Evolutionary conservation across 2,113 vertebrate genomes (phyloP).

Genomic region (Podarcis raffonei): DNA sequence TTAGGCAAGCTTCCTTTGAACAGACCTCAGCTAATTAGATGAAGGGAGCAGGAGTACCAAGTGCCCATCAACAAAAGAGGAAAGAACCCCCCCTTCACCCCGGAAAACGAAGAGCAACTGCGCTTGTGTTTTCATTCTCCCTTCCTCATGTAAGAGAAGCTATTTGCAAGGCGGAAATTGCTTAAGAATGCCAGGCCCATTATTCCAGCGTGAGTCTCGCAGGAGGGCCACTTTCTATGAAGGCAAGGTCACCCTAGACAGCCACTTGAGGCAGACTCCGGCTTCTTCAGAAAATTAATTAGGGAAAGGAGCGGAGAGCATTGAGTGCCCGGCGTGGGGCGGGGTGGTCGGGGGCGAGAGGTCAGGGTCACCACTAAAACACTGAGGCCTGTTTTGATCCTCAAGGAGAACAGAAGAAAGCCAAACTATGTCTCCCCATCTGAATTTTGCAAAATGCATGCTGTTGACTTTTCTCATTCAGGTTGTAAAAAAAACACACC

Average conservation of each 20-base stretch:
- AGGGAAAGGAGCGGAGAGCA: neutral
- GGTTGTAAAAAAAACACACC: neutral
- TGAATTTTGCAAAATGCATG: too few relatives aligned
- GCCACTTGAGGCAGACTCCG: constrained; percentile 43
- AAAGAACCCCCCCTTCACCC: neutral
- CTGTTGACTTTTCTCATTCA: neutral
- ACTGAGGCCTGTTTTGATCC: neutral
- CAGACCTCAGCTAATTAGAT: constrained; percentile 1
- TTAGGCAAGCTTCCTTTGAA: constrained; percentile 25
- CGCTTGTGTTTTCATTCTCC: neutral
- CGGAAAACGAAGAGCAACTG: neutral
- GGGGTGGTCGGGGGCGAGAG: neutral
- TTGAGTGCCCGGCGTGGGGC: neutral
- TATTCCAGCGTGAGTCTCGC: neutral
- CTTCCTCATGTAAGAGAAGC: constrained; percentile 7
- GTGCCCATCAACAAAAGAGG: neutral
- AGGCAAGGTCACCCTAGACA: neutral
- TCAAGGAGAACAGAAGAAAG: neutral
- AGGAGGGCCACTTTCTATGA: neutral
- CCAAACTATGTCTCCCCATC: neutral
- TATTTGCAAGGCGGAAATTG: neutral
- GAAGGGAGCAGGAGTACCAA: constrained; percentile 15
- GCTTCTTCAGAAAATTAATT: constrained; percentile 19
- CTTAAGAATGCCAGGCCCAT: constrained; percentile 2
- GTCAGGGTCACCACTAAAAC: too few relatives aligned